Base-by-base conservation (phyloP, 2,888 invertebrate genomes). In the Cataglyphis altisquamis region DNA sequence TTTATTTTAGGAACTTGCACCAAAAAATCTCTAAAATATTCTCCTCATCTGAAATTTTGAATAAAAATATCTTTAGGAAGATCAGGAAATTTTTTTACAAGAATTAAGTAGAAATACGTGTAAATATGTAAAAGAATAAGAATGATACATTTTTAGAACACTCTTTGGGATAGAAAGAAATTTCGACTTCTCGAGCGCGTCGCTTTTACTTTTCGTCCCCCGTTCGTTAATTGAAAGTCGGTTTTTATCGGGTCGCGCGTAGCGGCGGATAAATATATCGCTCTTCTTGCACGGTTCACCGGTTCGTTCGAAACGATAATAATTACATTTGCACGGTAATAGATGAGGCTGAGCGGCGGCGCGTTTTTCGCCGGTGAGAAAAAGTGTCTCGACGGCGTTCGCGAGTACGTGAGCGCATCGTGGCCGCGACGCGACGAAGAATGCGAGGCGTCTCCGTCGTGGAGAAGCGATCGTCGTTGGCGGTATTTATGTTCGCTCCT, bases 261-360 rank as follows among this genome's bases (percentile, higher is more conserved):
- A 68, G 32, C 72, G 57, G 2, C 39, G 84, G 78, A 88, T 83
- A 88, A 86, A 85, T 84, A 87, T 21, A 80, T 84, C 83, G 88
- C 78, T 64, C 77, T 89, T 89, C 88, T 88, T 84, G 85, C 86
- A 83, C 75, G 70, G 82, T 63, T 68, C 55, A 62, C 82, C 85
- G 83, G 78, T 83, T 72, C 87, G 81, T 85, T 84, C 86, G 86
- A 90, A 88, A 90, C 89, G 90, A 92, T 92, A 91, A 92, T 92
- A 93, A 92, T 92, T 92, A 90, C 92, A 92, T 93, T 92, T 91
- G 92, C 92, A 91, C 92, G 91, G 91, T 92, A 92, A 93, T 92
- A 91, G 90, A 92, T 89, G 89, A 90, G 91, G 89, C 90, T 87
- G 91, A 82, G 88, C 82, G 77, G 86, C 78, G 85, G 80, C 78